Base-by-base conservation (phyloP, 2,113 vertebrate species). In the Agapornis roseicollis region DNA sequence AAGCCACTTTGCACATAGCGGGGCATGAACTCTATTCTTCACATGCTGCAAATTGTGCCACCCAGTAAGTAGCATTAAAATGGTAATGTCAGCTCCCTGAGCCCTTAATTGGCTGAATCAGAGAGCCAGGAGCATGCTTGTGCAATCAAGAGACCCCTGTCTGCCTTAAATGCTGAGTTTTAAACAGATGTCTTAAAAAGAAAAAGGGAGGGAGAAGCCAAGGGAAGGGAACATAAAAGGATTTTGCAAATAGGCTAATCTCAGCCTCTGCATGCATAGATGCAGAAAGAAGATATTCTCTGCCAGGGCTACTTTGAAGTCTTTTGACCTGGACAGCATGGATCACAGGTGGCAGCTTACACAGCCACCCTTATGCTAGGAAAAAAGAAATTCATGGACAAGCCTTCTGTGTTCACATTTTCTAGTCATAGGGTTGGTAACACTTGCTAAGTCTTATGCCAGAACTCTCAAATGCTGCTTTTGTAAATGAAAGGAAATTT, bases 41-140 rank as follows among this genome's bases (percentile, higher is more conserved):
- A 9, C 52, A 35, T 28, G 84, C 72, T 55, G 61, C 53, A 95
- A 94, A 96, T 71, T 94, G 79, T 85, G 74, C 53, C 63, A 47
- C 81, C 74, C 88, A 89, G 92, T 88, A 96, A 95, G 85, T 50
- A 79, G 84, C 74, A 91, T 87, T 84, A 56, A 93, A 85, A 89
- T 82, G 94, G 91, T 49, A 93, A 69, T 94, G 80, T 63, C 35
- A 63, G 69, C 58, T 85, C 85, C 88, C 83, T 49, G 55, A 77
- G 64, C 31, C 70, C 65, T 89, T 97, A 97, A 96, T 90, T 97
- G 93, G 66, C 80, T 91, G 85, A 90, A 90, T 89, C 63, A 70
- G 74, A 83, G 49, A 77, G 69, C 33, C 19, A 83, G 76, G 81
- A 96, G 73, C 64, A 55, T 53, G 93, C 46, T 90, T 41, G 24